Base-by-base conservation (phyloP, 2,888 invertebrate genomes). In the Pocota personata region DNA sequence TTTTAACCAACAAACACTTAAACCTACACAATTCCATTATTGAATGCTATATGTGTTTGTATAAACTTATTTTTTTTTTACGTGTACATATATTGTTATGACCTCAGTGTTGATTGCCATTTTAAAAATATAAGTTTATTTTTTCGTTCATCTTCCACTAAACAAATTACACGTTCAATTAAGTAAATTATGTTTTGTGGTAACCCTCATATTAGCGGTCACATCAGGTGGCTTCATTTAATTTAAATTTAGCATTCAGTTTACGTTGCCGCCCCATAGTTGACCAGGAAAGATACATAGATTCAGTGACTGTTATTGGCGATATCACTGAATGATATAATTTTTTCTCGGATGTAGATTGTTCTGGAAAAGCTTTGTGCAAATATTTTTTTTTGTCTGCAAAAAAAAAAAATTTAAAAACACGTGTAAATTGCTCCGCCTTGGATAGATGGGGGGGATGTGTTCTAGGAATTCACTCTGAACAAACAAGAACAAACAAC, bases 111-210 rank as follows among this genome's bases (percentile, higher is more conserved):
- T 40, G 32, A 57, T 57, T 35, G 57, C n/a, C n/a, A n/a, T n/a
- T n/a, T n/a, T n/a, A n/a, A n/a, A n/a, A n/a, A n/a, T n/a, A n/a
- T n/a, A n/a, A n/a, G n/a, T n/a, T n/a, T n/a, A 2, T 8, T 58
- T 32, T 14, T 57, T 32, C 10, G 7, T 19, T 58, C 8, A 10
- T 19, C 27, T 57, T 60, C 35, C 5, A 4, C n/a, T 40, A n/a
- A 37, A 40, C 58, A 60, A 60, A 60, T 60, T 60, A 60, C 27
- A 60, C n/a, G 6, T 40, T 60, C 27, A 60, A 60, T 60, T 60
- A 27, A 40, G 60, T 32, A 24, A 60, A 60, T 40, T 60, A 60
- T 60, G 60, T 10, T 40, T n/a, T 24, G 40, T 3, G 24, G 14
- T 37, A 5, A 19, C 8, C 5, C 24, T 24, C 12, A 14, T 24